Evolutionary conservation across 1,140 invertebrate genomes (phyloP).

Genomic region (Aphelenchoides besseyi): DNA sequence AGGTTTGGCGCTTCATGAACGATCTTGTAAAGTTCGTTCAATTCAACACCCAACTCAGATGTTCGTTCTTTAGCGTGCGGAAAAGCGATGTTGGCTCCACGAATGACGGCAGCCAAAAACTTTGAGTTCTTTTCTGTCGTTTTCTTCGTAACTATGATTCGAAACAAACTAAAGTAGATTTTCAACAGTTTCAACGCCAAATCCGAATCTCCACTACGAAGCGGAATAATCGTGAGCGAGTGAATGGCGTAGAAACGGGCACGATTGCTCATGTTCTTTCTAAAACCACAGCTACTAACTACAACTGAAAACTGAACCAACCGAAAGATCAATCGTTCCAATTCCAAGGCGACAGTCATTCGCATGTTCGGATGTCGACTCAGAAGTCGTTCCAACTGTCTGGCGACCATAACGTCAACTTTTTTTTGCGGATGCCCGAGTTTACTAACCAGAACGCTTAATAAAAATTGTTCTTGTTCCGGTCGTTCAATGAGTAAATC

Average conservation of each 20-base stretch:
- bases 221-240: constrained; percentile 78
- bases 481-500: constrained; percentile 77
- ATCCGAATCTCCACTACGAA: constrained; percentile 72
- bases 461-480: constrained; percentile 80
- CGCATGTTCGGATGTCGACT: constrained; percentile 87
- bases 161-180: constrained; percentile 94
- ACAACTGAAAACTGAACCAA: constrained; percentile 39
- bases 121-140: constrained; percentile 78
- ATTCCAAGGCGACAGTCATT: constrained; percentile 76
- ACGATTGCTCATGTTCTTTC: constrained; percentile 71
- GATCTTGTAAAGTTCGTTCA: constrained; percentile 81
- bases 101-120: constrained; percentile 83
- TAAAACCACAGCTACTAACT: constrained; percentile 30
- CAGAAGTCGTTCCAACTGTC: constrained; percentile 78
- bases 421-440: constrained; percentile 84
- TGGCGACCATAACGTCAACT: constrained; percentile 79
- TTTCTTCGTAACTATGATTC: constrained; percentile 77
- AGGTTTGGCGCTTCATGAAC: constrained; percentile 74
- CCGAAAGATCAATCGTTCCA: constrained; percentile 83
- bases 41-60: constrained; percentile 69
- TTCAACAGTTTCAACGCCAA: constrained; percentile 78
- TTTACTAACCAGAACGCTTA: constrained; percentile 84
- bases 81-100: constrained; percentile 81
- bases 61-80: constrained; percentile 71
- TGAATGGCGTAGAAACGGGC: constrained; percentile 91